Base-by-base conservation (phyloP, 2,797 vertebrate genomes). In the Sebastes kiyomatsui region DNA sequence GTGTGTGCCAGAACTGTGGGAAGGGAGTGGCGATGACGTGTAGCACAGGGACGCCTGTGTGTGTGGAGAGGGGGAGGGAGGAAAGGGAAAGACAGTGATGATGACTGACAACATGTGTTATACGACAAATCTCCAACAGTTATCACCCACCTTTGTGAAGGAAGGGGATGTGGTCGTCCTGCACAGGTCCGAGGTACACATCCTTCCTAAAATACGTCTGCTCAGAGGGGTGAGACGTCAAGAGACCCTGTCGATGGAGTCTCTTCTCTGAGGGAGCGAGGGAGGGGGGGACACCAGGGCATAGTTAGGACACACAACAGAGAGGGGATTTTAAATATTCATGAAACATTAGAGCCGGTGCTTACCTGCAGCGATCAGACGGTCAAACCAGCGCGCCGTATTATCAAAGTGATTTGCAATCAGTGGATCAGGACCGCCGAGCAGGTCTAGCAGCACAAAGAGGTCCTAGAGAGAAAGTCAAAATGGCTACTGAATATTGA, bases 101-200 rank as follows among this genome's bases (percentile, higher is more conserved):
- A 14, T 20, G 35, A 71, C 22, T 73, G 20, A 72, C 25, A 52
- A n/a, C 20, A 16, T 33, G 16, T 38, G 9, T 28, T 20, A 49
- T 27, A 52, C 49, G 7, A n/a, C 54, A 14, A 23, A 25, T 38
- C 62, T 35, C 11, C 32, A 38, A 2, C 32, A 14, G 58, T 20
- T 27, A 30, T 4, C 30, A n/a, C 90, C 88, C 68, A 97, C 97
- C 97, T 95, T 87, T 93, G 67, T 93, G 95, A 52, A 97, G 95
- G 93, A 99, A 99, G 11, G 98, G 98, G 27, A 97, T 73, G 49
- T 99, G 98, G 83, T 99, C 98, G 0, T 99, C 98, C 81, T 98
- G 97, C 0, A 98, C 96, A 0, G 96, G 94, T 11, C 97, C 95
- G 0, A 96, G 95, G 86, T 93, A 95, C 46, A 96, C 86, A 13